Evolutionary conservation across 2,113 vertebrate species (phyloP).

Genomic region (Forbesichthys agassizii): DNA sequence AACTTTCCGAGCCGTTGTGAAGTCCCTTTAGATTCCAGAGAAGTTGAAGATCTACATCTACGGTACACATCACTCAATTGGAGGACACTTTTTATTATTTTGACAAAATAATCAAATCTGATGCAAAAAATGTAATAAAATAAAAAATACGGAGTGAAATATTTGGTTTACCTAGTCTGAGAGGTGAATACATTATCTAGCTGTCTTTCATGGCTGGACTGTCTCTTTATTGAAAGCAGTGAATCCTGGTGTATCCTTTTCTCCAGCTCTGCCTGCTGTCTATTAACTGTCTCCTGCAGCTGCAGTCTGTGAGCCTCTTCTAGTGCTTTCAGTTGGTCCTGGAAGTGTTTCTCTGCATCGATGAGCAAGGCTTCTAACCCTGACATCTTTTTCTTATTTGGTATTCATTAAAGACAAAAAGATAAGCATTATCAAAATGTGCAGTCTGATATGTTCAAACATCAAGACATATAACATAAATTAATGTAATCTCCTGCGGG

Average conservation of each 20-base stretch:
- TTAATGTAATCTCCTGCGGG: background rate
- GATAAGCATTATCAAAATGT: background rate
- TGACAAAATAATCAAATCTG: background rate
- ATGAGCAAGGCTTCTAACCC: conserved; percentile 49
- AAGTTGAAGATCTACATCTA: conserved; percentile 69
- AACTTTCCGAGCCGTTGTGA: conserved; percentile 40
- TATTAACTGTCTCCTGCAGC: conserved; percentile 64
- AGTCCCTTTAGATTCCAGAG: conserved; percentile 60
- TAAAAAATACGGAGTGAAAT: background rate
- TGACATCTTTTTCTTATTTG: conserved; percentile 43
- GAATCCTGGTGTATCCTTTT: conserved; percentile 67
- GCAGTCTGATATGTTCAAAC: background rate
- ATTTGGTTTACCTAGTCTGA: conserved; percentile 37
- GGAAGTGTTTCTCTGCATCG: conserved; percentile 58
- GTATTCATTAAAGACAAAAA: conserved; percentile 19
- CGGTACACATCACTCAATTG: too few relatives aligned
- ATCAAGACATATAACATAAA: background rate
- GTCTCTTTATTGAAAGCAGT: conserved; percentile 28
- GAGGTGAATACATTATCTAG: conserved; percentile 56
- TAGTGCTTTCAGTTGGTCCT: conserved; percentile 61
- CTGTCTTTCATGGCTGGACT: conserved; percentile 51
- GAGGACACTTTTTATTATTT: background rate
- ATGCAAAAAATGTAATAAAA: background rate
- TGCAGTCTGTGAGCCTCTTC: conserved; percentile 62
- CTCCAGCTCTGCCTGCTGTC: conserved; percentile 63